Conservation (phyloP, 2,888 invertebrate species). For the Cistogaster globosa region DNA sequence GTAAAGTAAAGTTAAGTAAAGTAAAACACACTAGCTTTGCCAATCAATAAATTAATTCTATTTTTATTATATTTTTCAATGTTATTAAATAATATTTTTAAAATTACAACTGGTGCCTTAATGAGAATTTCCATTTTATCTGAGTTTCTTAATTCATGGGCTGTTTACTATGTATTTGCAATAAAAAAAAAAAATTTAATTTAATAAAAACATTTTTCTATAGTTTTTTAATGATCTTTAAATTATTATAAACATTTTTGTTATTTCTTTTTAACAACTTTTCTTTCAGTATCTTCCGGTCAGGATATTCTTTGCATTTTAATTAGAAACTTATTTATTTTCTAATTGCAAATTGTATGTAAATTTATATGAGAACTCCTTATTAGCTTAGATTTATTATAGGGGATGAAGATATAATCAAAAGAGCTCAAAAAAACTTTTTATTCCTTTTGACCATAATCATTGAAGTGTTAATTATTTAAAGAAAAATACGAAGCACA, state of each 20-base stretch:
- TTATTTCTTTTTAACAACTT: background rate
- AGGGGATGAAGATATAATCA: slow-evolving; percentile 46
- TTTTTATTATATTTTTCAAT: too few species aligned
- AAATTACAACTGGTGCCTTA: too few species aligned
- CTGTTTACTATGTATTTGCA: too few species aligned
- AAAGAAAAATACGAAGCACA: slow-evolving; percentile 58
- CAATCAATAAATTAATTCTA: too few species aligned
- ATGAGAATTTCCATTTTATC: too few species aligned
- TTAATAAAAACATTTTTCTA: background rate
- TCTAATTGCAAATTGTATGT: slow-evolving; percentile 46
- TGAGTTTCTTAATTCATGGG: too few species aligned
- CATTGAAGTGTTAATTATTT: slow-evolving; percentile 80
- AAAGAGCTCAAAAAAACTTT: slow-evolving; percentile 49
- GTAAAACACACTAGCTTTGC: too few species aligned
- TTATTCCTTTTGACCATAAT: slow-evolving; percentile 77
- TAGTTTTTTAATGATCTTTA: background rate
- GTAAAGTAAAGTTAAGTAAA: too few species aligned
- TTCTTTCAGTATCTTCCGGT: background rate
- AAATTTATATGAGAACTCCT: slow-evolving; percentile 47
- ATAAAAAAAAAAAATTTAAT: too few species aligned
- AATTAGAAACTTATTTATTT: slow-evolving; percentile 64
- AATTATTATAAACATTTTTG: background rate
- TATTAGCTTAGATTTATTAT: slow-evolving; percentile 51
- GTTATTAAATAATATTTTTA: too few species aligned
- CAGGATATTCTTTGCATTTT: slow-evolving; percentile 22